A percentile compares a stretch with the other conserved stretches of the same genome.
Conservation (phyloP, 2,797 vertebrate genomes). For the Muscicapa striata region DNA sequence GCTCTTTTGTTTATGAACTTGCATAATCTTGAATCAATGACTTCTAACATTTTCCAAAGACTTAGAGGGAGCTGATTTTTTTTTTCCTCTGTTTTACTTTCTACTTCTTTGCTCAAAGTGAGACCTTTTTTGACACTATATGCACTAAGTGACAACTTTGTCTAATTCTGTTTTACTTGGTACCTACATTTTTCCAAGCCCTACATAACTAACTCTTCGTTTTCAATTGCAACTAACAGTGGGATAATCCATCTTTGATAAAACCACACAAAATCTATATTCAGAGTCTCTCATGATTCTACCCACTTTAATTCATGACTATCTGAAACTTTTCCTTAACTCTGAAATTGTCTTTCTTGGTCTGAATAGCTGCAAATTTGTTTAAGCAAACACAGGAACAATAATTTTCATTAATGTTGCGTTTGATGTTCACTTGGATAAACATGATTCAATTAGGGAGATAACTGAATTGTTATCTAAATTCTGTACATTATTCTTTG, state of each 20-base stretch:
- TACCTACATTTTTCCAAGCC: neutral
- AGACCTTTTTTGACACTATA: neutral
- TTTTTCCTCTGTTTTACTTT: neutral
- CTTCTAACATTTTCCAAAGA: constrained; percentile 71
- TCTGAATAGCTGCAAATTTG: neutral
- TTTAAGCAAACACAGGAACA: neutral
- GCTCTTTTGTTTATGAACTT: constrained; percentile 73
- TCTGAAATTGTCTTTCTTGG: neutral
- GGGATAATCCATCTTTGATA: neutral
- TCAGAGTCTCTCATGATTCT: neutral
- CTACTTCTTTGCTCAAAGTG: constrained; percentile 29
- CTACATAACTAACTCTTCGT: neutral
- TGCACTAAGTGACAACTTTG: neutral
- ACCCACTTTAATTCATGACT: neutral
- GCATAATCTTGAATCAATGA: constrained; percentile 74
- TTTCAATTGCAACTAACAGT: neutral
- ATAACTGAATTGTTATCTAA: neutral
- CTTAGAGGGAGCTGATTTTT: neutral
- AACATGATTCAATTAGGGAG: neutral
- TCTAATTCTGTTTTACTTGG: neutral
- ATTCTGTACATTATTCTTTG: neutral
- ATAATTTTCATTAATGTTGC: neutral
- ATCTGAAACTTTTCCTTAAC: neutral
- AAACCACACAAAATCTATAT: neutral
- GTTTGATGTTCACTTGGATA: neutral